Conservation (phyloP, 2,797 vertebrate genomes). For the Halcyon smyrnensis region DNA sequence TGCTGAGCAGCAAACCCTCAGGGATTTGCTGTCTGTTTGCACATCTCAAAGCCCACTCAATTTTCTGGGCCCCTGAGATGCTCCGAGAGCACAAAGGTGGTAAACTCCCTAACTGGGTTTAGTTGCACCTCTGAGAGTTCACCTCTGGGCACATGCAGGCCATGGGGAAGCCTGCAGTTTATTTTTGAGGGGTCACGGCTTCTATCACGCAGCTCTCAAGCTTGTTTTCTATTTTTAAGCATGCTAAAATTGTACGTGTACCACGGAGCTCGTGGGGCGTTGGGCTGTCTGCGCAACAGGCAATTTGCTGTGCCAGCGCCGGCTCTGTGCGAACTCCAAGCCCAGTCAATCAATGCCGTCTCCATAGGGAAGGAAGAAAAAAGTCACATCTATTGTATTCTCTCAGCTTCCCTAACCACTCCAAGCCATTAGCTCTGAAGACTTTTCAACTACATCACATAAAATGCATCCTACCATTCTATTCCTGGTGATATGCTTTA, state of each 20-base stretch:
- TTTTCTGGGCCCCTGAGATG: background rate
- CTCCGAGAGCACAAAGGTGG: background rate
- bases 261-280: background rate
- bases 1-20: background rate
- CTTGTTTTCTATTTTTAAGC: conserved; percentile 14
- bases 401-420: background rate
- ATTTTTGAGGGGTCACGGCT: background rate
- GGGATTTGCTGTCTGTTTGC: background rate
- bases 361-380: background rate
- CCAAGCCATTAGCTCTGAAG: background rate
- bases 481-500: background rate
- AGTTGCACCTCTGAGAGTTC: background rate
- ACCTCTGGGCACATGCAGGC: rapidly evolving
- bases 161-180: background rate
- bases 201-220: background rate
- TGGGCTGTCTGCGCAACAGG: background rate
- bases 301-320: background rate
- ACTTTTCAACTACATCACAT: background rate
- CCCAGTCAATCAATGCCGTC: background rate
- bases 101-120: background rate
- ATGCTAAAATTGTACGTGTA: background rate
- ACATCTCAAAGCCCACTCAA: background rate
- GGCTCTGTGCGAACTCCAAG: background rate
- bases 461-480: conserved; percentile 6
- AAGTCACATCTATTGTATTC: background rate